Evolutionary conservation across 2,113 vertebrate species (phyloP), one percentile per base, ranked within the genome.

Genomic region (Larimichthys crocea): DNA sequence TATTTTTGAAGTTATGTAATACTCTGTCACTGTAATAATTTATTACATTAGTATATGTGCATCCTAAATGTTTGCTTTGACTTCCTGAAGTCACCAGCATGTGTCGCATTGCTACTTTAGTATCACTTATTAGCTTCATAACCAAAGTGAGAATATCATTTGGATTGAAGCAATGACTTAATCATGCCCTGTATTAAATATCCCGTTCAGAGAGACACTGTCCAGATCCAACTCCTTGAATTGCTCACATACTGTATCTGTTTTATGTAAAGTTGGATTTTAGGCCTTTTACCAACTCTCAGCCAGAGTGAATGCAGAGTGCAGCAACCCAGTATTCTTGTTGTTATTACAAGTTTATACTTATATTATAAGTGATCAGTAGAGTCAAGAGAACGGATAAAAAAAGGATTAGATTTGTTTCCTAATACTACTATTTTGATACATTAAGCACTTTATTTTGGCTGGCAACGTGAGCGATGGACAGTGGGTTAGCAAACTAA

Each of bases 61-160:
- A 26, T 49, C 42, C 17, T 56, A 42, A 73, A 60, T 19, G 65
- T 85, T 82, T 78, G 57, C 48, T 69, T 64, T 24, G 24, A 81
- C 40, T 57, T 57, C 42, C 67, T 49, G 35, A 65, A 7, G 69
- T 83, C 67, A 55, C 29, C n/a, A 14, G 55, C 52, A 53, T 17
- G 26, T 73, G n/a, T 84, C 75, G 12, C 56, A 46, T 40, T 77
- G 24, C 44, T 59, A 35, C 26, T 69, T 73, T 49, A 57, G 29
- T 63, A 71, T 44, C 49, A 62, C 42, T 55, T 77, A 76, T 62
- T 56, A 76, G 56, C 46, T 49, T 26, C 73, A 77, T 1, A 52
- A 15, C 5, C n/a, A 66, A n/a, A 63, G 42, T 42, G 5, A 65
- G 71, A 77, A 31, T 72, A 29, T 63, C 40, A 48, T 80, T 68